Conservation (phyloP, 2,888 invertebrate species). For the Vanessa cardui region DNA sequence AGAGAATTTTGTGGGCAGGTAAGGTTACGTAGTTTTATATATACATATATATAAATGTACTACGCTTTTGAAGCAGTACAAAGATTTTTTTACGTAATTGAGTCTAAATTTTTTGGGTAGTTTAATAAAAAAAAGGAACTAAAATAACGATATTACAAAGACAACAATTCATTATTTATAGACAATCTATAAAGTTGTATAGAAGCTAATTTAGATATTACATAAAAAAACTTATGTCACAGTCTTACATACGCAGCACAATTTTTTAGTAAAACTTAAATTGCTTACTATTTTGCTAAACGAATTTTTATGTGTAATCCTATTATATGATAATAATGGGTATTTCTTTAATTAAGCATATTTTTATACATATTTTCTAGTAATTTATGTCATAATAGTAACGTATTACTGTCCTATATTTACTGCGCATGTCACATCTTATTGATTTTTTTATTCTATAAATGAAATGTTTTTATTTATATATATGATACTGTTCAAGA, state of each 20-base stretch:
- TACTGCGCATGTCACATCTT: slow-evolving; percentile 75
- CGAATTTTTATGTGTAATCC: too few relatives aligned
- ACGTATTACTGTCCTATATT: slow-evolving; percentile 68
- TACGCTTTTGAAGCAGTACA: not conserved
- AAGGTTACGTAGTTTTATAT: slow-evolving; percentile 73
- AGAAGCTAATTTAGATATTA: too few relatives aligned
- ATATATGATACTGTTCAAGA: slow-evolving; percentile 1
- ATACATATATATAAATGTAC: not conserved
- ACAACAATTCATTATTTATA: not conserved
- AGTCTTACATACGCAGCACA: too few relatives aligned
- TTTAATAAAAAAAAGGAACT: too few relatives aligned
- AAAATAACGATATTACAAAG: not conserved
- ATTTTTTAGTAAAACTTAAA: too few relatives aligned
- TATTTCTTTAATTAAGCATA: too few relatives aligned
- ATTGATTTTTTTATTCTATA: slow-evolving; percentile 66
- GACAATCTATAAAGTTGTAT: too few relatives aligned
- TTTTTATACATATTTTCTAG: slow-evolving; percentile 1
- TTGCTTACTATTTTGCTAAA: too few relatives aligned
- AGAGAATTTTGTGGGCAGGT: slow-evolving; percentile 99
- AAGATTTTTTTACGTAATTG: too few relatives aligned
- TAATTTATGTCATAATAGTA: slow-evolving; percentile 38
- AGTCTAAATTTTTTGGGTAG: too few relatives aligned
- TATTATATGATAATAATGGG: too few relatives aligned
- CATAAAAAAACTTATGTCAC: too few relatives aligned
- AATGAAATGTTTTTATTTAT: slow-evolving; percentile 51